Evolutionary conservation across 1,140 invertebrate genomes (phyloP).

Genomic region (Leptopilina clavipes): DNA sequence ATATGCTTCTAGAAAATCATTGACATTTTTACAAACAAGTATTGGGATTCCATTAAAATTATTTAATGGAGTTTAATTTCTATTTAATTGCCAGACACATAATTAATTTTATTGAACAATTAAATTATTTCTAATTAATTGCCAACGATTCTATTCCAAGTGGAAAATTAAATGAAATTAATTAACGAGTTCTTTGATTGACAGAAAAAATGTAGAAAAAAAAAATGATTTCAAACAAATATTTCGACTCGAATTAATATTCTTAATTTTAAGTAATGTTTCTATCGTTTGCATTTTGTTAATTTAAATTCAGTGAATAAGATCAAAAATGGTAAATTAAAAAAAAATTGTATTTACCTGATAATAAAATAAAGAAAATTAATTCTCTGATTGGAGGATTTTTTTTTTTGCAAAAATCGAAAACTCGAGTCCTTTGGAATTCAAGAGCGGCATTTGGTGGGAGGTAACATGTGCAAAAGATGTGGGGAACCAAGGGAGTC

Average conservation of each 20-base stretch:
- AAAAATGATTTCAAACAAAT: too few species aligned
- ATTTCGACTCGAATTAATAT: too few species aligned
- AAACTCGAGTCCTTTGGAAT: neutral
- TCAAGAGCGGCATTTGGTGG: constrained; percentile 5
- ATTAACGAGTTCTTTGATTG: too few species aligned
- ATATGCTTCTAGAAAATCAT: neutral
- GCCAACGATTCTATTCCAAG: too few species aligned
- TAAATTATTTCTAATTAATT: neutral
- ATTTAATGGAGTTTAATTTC: neutral
- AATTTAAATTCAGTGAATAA: too few species aligned
- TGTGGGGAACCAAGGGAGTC: constrained; percentile 58
- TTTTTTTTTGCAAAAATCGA: neutral
- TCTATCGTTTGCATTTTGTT: too few species aligned
- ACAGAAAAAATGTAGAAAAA: too few species aligned
- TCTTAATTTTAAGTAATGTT: too few species aligned
- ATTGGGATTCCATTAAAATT: neutral
- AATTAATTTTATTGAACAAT: neutral
- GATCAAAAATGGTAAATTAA: neutral
- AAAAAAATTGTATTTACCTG: neutral
- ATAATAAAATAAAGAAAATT: neutral
- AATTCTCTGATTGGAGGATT: neutral
- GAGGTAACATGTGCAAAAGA: constrained; percentile 49
- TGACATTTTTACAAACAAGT: neutral
- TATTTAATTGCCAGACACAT: neutral
- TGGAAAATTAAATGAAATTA: too few species aligned